Conservation (phyloP, 2,888 invertebrate species). For the Tridacna crocea region DNA sequence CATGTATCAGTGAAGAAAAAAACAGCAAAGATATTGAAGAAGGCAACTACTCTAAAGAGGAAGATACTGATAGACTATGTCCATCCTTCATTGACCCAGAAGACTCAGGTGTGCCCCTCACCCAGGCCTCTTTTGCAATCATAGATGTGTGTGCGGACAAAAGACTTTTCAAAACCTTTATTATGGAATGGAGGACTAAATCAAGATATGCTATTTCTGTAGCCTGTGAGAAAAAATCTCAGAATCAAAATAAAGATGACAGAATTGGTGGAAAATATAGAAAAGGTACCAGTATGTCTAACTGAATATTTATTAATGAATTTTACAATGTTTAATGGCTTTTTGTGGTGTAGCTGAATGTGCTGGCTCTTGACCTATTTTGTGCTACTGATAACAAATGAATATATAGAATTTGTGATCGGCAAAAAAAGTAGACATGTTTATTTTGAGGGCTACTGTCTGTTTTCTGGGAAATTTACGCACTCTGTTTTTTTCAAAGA, state of each 20-base stretch:
- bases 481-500: too few species aligned
- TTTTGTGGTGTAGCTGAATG: too few species aligned
- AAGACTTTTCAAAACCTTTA: constrained; percentile 80
- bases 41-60: not conserved
- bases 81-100: constrained; percentile 62
- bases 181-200: constrained; percentile 80
- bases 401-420: too few species aligned
- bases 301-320: too few species aligned
- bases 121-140: constrained; percentile 78
- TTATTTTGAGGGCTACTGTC: too few species aligned
- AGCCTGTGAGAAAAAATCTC: constrained; percentile 81
- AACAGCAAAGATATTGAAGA: not conserved
- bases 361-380: too few species aligned
- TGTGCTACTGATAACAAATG: too few species aligned
- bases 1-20: not conserved
- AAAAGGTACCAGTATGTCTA: constrained; percentile 61
- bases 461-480: too few species aligned
- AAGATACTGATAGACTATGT: constrained; percentile 38
- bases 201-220: constrained; percentile 79
- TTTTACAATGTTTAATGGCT: too few species aligned
- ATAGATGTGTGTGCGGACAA: constrained; percentile 82
- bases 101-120: constrained; percentile 56
- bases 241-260: constrained; percentile 44
- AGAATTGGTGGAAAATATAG: constrained; percentile 79
- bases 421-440: too few species aligned